Conservation (phyloP, 2,888 invertebrate species). For the Sminthurinus aureus region DNA sequence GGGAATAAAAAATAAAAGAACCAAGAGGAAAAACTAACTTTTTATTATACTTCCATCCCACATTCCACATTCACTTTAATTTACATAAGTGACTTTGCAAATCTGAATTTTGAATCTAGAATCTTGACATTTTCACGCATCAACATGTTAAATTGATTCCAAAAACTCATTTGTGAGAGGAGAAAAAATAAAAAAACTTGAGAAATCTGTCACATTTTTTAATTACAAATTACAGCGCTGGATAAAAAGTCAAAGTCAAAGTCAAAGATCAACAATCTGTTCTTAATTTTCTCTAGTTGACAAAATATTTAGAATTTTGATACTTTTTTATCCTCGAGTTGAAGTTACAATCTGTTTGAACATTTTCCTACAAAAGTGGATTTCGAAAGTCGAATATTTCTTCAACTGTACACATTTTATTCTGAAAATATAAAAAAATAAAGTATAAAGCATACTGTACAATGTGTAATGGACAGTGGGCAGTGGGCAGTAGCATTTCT, state of each 20-base stretch:
- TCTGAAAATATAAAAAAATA: no score
- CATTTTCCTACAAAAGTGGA: no score
- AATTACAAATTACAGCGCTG: not conserved
- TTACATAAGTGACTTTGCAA: slow-evolving; percentile 17
- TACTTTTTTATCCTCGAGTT: no score
- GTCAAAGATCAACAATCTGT: not conserved
- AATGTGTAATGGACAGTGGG: no score
- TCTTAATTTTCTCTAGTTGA: no score
- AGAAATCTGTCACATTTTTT: not conserved
- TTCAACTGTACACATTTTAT: no score
- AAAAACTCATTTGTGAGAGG: not conserved
- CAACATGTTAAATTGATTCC: slow-evolving; percentile 29
- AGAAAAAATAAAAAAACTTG: not conserved
- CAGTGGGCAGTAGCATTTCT: no score
- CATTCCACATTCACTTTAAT: slow-evolving; percentile 1
- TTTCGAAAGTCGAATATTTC: no score
- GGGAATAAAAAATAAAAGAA: not conserved
- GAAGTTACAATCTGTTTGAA: no score
- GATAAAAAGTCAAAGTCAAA: not conserved
- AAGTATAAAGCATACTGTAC: no score
- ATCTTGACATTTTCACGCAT: slow-evolving; percentile 25
- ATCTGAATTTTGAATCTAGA: not conserved
- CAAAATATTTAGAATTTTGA: no score
- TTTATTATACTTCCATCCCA: slow-evolving; percentile 19
- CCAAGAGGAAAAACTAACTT: slow-evolving; percentile 14